Base-by-base conservation (phyloP, 2,113 vertebrate species). In the Prolemur simus region DNA sequence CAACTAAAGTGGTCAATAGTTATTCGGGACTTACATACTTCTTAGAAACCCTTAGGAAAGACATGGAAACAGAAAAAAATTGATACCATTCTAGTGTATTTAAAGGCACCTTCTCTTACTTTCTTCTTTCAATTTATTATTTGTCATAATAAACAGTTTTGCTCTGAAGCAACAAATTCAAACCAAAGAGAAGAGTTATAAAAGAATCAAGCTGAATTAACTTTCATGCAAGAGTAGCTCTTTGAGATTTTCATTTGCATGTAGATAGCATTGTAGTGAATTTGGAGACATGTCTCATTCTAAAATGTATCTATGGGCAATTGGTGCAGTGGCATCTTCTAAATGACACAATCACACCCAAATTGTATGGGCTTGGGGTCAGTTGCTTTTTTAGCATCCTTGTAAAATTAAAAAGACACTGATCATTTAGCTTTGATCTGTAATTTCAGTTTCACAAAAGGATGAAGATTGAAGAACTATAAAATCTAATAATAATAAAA, bases 181-280 rank as follows among this genome's bases (percentile, higher is more conserved):
- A 7, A 20, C 34, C 25, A 77, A 85, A 73, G 14, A 32, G 91
- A 96, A 71, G 21, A 73, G 10, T 56, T 92, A 45, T 97, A 63
- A 95, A 76, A 76, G 60, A 97, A 94, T 91, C 39, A 94, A 97
- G 12, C 6, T 91, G 12, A 95, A 95, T 87, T 73, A 92, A 63
- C 73, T 97, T 96, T 68, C 15, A 58, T 52, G 14, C 20, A 95
- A 97, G 42, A 63, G 5, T 77, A 91, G 56, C 85, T 77, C 47
- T 89, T 52, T 5, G 12, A 63, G 94, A 45, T 78, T 95, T 92
- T 94, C 54, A 89, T 92, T 96, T 96, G 37, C 89, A 96, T 91
- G 71, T 45, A 96, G 74, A 93, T 91, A 91, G 73, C 32, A 89
- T 0, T 73, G 4, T 56, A 13, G 21, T 89, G 39, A 49, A 6